phyloP scores from a whole-genome alignment of 2,113 vertebrate species.

The Platysternon megacephalum region DNA sequence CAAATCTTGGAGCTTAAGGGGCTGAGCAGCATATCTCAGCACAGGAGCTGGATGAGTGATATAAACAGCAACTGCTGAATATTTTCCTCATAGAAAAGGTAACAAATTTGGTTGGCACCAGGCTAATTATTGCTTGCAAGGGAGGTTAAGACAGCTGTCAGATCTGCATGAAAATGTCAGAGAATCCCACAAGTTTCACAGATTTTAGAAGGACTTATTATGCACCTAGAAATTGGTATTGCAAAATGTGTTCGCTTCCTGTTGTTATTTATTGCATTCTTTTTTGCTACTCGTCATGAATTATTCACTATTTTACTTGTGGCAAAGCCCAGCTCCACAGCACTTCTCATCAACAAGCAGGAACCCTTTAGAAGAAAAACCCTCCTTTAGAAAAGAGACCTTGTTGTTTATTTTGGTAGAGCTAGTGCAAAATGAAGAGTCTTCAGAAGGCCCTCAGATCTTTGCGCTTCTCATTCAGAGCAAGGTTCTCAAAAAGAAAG shows the following conservation, averaged over 20 bases:
- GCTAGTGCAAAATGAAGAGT: background rate
- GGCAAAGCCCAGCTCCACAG: conserved; percentile 63
- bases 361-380: conserved; percentile 54
- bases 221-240: conserved; percentile 72
- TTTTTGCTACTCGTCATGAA: conserved; percentile 66
- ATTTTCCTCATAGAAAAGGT: conserved; percentile 52
- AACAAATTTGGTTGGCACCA: conserved; percentile 60
- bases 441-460: background rate
- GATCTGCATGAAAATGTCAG: conserved; percentile 70
- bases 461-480: conserved; percentile 16
- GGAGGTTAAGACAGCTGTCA: background rate
- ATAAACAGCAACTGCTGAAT: background rate
- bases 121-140: conserved; percentile 72
- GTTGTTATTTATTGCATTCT: conserved; percentile 67
- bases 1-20: background rate
- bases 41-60: conserved; percentile 57
- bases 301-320: conserved; percentile 70
- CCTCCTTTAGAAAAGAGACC: conserved; percentile 38
- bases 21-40: conserved; percentile 43
- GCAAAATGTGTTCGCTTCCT: conserved; percentile 71
- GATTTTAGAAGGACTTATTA: conserved; percentile 72
- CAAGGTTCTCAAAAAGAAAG: background rate
- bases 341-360: conserved; percentile 60
- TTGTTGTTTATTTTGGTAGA: conserved; percentile 38
- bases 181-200: conserved; percentile 70